These are phyloP conservation scores for Parasteatoda lunata DNA, from an alignment of 2,888 invertebrate genomes.

Conservation along the genomic window DNA sequence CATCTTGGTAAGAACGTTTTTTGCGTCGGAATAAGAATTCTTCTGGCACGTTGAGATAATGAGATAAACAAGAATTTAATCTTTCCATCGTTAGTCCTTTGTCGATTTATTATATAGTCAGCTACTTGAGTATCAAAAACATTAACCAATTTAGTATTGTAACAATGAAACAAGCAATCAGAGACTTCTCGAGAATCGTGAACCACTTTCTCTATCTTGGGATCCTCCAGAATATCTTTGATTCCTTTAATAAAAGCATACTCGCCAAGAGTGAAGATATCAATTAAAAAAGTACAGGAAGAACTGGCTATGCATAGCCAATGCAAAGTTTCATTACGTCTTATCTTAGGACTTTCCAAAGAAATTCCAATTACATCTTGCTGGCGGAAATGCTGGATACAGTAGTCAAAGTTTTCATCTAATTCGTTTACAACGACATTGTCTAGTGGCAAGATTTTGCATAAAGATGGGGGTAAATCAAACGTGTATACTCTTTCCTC, in stretches of 20 bases:
- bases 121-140: conserved; percentile 80
- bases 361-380: conserved; percentile 72
- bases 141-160: conserved; percentile 78
- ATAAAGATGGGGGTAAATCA: not conserved
- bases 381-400: conserved; percentile 2
- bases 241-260: conserved; percentile 75
- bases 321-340: conserved; percentile 73
- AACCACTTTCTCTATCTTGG: conserved; percentile 78
- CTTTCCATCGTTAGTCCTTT: not conserved
- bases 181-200: conserved; percentile 79
- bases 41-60: conserved; percentile 23
- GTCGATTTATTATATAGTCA: conserved; percentile 17
- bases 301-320: conserved; percentile 73
- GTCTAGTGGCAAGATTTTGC: not conserved
- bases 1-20: not conserved
- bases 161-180: conserved; percentile 79
- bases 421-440: not conserved
- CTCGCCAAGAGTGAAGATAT: conserved; percentile 72
- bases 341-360: conserved; percentile 73
- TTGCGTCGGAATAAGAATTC: conserved; percentile 13
- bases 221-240: conserved; percentile 75
- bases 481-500: conserved; percentile 6
- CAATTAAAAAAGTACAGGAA: conserved; percentile 73
- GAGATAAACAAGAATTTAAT: conserved; percentile 20
- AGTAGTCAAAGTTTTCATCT: conserved; percentile 3